A percentile compares a stretch with the other conserved stretches of the same genome.
Evolutionary conservation across 2,113 vertebrate species (phyloP).

Genomic region (Triplophysa siluroides): DNA sequence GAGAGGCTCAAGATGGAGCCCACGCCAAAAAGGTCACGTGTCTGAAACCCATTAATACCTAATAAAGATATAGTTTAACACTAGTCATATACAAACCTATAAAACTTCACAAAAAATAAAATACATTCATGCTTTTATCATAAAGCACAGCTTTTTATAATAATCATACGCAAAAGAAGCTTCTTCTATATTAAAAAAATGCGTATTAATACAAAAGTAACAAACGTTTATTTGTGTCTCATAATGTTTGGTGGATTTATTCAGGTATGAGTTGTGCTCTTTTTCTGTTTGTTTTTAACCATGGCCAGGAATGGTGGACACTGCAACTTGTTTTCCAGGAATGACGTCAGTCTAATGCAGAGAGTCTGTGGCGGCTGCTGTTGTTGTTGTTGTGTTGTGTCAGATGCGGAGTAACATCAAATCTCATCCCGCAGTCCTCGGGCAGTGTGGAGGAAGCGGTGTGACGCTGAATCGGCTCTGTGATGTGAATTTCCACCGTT

Average conservation of each 20-base stretch:
- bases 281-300: conserved; percentile 61
- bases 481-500: conserved; percentile 50
- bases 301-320: conserved; percentile 72
- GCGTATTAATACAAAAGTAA: no score
- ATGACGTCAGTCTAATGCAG: conserved; percentile 62
- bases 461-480: conserved; percentile 48
- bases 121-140: no score
- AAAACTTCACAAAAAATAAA: no score
- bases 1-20: no score
- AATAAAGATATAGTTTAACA: no score
- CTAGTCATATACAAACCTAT: no score
- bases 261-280: conserved; percentile 22
- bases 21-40: no score
- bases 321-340: conserved; percentile 49
- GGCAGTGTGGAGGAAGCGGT: conserved; percentile 48
- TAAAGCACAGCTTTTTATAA: no score
- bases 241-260: not conserved
- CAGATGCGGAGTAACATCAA: conserved; percentile 64
- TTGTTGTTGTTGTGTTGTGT: not conserved
- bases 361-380: conserved; percentile 35
- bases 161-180: no score
- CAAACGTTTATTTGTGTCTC: no score
- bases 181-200: no score
- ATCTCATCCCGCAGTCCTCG: conserved; percentile 69
- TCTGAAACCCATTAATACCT: no score